A percentile compares a stretch with the other conserved stretches of the same genome.
phyloP scores from a whole-genome alignment of 2,113 vertebrate species.

The Cephalopterus ornatus region DNA sequence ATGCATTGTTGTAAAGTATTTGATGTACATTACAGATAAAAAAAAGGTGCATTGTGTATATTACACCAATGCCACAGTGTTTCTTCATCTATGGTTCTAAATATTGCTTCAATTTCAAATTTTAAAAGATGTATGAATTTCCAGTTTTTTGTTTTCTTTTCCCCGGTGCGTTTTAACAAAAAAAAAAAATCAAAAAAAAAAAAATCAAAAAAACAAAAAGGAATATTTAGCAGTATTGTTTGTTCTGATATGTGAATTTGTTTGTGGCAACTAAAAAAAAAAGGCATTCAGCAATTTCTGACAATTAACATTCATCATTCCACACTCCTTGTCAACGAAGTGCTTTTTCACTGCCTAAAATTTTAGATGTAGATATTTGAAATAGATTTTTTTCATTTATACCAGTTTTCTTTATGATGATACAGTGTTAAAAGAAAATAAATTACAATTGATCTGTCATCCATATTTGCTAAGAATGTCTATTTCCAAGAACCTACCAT shows the following conservation, averaged over 20 bases:
- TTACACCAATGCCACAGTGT: constrained; percentile 89
- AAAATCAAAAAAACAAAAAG: constrained; percentile 69
- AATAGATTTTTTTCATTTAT: constrained; percentile 87
- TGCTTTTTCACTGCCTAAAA: constrained; percentile 99
- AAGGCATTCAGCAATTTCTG: constrained; percentile 82
- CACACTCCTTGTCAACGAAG: constrained; percentile 86
- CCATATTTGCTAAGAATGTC: constrained; percentile 87
- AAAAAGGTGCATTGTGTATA: constrained; percentile 88
- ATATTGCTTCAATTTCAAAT: constrained; percentile 83
- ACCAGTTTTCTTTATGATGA: constrained; percentile 87
- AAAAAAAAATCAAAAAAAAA: constrained; percentile 56
- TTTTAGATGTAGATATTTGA: constrained; percentile 94
- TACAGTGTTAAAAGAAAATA: constrained; percentile 88
- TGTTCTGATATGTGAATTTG: constrained; percentile 88
- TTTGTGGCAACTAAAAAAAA: constrained; percentile 84
- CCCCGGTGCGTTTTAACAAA: constrained; percentile 79
- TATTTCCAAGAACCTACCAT: constrained; percentile 77
- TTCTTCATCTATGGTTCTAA: constrained; percentile 85
- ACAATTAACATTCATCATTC: constrained; percentile 83
- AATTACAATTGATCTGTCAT: constrained; percentile 89
- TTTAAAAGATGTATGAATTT: constrained; percentile 82
- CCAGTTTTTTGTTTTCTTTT: constrained; percentile 78
- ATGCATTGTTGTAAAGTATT: constrained; percentile 99
- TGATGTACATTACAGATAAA: constrained; percentile 93
- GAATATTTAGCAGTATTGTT: constrained; percentile 89